A percentile compares a stretch with the other conserved stretches of the same genome.
phyloP scores from a whole-genome alignment of 2,797 vertebrate genomes.

The Pseudotriccus pelzelni region DNA sequence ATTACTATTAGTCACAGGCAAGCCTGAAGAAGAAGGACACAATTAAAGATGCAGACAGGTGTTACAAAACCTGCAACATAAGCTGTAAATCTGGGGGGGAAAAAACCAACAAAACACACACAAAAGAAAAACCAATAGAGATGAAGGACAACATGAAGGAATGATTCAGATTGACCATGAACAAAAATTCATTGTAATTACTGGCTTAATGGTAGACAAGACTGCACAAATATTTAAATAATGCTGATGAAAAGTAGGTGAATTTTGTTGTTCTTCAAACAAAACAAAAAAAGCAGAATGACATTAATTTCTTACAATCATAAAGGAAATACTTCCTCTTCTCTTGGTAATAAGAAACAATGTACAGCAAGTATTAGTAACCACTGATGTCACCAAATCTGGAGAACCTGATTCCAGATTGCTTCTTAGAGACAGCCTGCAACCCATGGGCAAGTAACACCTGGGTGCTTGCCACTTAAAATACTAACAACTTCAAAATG shows the following conservation, averaged over 20 bases:
- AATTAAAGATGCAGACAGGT: not conserved
- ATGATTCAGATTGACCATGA: not conserved
- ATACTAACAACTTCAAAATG: not conserved
- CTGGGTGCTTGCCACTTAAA: not conserved
- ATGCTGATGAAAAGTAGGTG: not conserved
- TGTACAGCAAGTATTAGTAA: not conserved
- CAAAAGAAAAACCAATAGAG: not conserved
- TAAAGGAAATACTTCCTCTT: not conserved
- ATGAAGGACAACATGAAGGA: not conserved
- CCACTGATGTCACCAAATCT: not conserved
- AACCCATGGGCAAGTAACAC: not conserved
- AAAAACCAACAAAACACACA: not conserved
- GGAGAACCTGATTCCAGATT: not conserved
- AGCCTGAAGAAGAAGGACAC: not conserved
- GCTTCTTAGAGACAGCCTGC: not conserved
- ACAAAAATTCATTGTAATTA: not conserved
- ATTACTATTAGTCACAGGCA: not conserved
- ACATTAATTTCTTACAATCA: not conserved
- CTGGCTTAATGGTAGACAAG: not conserved
- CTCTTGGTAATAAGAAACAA: not conserved
- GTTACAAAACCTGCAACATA: not conserved
- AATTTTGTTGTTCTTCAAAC: not conserved
- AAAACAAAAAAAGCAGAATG: not conserved
- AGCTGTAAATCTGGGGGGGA: not conserved
- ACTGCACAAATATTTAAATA: not conserved